phyloP scores from a whole-genome alignment of 2,797 vertebrate species.

The Numenius phaeopus region DNA sequence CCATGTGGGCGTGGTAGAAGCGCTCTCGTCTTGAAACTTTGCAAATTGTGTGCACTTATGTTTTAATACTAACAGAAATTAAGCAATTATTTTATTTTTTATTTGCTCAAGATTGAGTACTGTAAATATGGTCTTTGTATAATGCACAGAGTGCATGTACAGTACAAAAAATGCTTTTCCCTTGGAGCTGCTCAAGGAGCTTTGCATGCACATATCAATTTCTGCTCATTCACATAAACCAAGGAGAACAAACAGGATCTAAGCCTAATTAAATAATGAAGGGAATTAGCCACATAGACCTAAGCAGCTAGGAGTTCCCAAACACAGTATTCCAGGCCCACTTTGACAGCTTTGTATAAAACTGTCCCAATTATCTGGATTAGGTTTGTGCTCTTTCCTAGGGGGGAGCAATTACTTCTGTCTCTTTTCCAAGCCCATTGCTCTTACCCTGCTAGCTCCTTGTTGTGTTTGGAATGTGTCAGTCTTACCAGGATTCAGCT shows the following conservation, averaged over 20 bases:
- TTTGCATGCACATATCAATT: background rate
- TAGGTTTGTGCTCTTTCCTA: background rate
- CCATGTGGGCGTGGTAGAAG: background rate
- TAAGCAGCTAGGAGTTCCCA: background rate
- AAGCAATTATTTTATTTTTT: background rate
- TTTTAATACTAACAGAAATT: background rate
- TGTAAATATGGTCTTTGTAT: constrained; percentile 12
- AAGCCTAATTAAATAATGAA: background rate
- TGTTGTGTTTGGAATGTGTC: background rate
- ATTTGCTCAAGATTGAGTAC: background rate
- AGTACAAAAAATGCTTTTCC: background rate
- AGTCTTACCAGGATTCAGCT: background rate
- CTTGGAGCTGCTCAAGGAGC: background rate
- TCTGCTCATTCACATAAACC: background rate
- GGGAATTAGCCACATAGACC: background rate
- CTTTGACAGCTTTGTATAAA: background rate
- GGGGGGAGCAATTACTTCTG: background rate
- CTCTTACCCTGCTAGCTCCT: background rate
- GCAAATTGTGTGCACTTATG: background rate
- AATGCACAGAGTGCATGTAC: background rate
- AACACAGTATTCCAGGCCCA: background rate
- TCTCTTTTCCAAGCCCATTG: background rate
- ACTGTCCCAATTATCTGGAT: background rate
- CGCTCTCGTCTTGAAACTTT: background rate
- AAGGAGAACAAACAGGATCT: constrained; percentile 26